phyloP scores from a whole-genome alignment of 2,888 invertebrate genomes.

The Nesidiocoris tenuis region DNA sequence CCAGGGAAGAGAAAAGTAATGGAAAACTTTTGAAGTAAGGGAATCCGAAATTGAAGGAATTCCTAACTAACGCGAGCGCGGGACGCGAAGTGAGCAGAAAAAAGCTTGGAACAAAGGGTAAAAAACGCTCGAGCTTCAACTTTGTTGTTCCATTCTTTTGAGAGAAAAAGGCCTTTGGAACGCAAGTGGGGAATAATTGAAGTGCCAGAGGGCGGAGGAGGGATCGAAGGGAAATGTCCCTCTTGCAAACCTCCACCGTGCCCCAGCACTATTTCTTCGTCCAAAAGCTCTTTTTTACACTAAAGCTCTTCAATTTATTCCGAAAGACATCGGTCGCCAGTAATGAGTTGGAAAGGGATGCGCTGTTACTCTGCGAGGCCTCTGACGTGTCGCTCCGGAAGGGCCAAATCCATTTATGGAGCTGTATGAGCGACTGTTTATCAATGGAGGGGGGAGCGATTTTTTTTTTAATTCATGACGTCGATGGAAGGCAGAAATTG shows the following conservation, averaged over 20 bases:
- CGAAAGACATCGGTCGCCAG: background rate
- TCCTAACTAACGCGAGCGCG: constrained; percentile 8
- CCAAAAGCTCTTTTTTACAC: background rate
- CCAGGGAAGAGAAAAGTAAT: background rate
- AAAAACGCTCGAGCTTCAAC: constrained; percentile 21
- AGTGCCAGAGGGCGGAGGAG: background rate
- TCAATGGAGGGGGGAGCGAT: too few species aligned
- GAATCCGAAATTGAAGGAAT: constrained; percentile 31
- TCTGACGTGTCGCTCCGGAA: too few species aligned
- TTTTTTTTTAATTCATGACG: too few species aligned
- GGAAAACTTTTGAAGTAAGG: background rate
- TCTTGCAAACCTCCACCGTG: background rate
- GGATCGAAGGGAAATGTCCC: background rate
- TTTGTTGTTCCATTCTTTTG: constrained; percentile 23
- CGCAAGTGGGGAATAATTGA: constrained; percentile 36
- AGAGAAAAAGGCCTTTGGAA: constrained; percentile 26
- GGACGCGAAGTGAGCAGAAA: background rate
- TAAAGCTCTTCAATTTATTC: background rate
- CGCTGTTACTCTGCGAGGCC: too few species aligned
- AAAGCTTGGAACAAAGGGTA: constrained; percentile 13
- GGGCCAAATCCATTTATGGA: too few species aligned
- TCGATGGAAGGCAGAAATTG: too few species aligned
- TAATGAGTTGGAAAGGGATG: too few species aligned
- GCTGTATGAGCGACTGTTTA: too few species aligned
- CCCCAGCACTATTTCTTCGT: background rate